These are phyloP conservation scores for Heliocidaris tuberculata DNA, from an alignment of 35 echinoderm and acorn worm species.

Conservation along the genomic window DNA sequence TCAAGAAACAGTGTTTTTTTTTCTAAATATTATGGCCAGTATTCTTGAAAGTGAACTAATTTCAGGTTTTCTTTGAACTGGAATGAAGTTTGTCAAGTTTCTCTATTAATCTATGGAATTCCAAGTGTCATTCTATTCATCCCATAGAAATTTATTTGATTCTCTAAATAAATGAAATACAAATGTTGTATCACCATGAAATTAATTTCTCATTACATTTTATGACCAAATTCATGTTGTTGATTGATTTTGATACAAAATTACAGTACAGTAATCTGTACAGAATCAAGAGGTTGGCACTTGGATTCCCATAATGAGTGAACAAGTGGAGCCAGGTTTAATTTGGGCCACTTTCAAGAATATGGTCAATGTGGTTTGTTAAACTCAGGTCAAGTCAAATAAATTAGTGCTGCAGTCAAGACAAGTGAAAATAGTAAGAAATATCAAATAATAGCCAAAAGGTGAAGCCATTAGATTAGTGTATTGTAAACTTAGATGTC, in stretches of 20 bases:
- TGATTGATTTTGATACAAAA: too few species aligned
- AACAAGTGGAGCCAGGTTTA: background rate
- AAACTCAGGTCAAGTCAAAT: background rate
- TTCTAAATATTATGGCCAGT: background rate
- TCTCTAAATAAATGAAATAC: too few species aligned
- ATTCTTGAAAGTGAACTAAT: background rate
- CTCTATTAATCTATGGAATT: too few species aligned
- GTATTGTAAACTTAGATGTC: background rate
- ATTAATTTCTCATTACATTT: too few species aligned
- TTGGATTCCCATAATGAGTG: background rate
- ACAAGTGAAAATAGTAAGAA: background rate
- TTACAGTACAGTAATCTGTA: too few species aligned
- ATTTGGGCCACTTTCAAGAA: constrained; percentile 18
- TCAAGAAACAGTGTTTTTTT: background rate
- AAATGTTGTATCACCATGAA: too few species aligned
- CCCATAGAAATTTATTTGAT: too few species aligned
- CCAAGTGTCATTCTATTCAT: too few species aligned
- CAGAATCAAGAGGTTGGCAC: too few species aligned
- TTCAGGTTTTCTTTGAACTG: background rate
- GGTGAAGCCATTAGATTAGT: background rate
- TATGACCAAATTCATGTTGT: too few species aligned
- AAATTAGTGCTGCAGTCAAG: background rate
- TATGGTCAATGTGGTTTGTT: background rate
- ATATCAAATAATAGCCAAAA: background rate
- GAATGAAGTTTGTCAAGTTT: background rate